Conservation (phyloP, 2,113 vertebrate species). For the Carollia perspicillata region DNA sequence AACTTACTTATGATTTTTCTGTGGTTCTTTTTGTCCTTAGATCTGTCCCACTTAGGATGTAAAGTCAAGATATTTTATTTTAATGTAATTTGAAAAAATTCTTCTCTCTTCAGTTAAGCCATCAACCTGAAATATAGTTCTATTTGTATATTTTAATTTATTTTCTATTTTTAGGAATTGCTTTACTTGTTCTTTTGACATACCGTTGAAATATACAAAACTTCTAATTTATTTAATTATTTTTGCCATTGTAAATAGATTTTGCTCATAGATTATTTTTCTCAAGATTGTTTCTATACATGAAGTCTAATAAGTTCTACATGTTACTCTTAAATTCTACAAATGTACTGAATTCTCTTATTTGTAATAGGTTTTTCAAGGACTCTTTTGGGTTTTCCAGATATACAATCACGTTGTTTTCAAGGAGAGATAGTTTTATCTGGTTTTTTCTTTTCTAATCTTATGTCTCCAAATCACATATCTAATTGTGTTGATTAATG, state of each 20-base stretch:
- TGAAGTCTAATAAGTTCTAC: background rate
- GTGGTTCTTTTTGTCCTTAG: background rate
- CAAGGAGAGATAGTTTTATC: background rate
- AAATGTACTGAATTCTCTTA: background rate
- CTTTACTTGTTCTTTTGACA: background rate
- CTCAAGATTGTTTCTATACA: background rate
- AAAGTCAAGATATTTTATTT: conserved; percentile 21
- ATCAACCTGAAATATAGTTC: background rate
- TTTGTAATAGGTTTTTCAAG: background rate
- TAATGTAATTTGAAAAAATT: conserved; percentile 15
- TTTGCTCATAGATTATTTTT: background rate
- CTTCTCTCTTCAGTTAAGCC: background rate
- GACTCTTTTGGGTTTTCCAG: background rate
- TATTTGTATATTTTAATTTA: background rate
- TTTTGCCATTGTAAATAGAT: background rate
- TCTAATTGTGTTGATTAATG: background rate
- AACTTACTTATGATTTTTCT: background rate
- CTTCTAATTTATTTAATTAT: background rate
- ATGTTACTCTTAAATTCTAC: background rate
- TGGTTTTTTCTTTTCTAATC: background rate
- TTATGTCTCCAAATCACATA: background rate
- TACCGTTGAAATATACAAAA: background rate
- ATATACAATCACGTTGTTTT: background rate
- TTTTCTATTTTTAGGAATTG: conserved; percentile 26
- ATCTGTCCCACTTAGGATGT: background rate